Conservation (phyloP, 30 jellyfish, hydroid and myxozoan species). For the Hydractinia symbiolongicarpus region DNA sequence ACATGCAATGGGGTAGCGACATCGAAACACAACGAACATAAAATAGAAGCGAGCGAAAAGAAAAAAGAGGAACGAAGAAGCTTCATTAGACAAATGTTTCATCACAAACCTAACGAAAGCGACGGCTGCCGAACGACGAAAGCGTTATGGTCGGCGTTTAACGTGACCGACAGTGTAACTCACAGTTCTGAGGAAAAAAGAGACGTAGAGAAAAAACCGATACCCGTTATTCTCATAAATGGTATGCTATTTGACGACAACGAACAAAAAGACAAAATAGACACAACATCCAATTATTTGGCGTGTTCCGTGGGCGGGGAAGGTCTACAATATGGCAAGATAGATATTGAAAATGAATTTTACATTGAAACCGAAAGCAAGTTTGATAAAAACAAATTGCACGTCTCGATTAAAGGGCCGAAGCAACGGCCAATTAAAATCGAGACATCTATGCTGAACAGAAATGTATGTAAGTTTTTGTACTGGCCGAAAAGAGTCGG, state of each 20-base stretch:
- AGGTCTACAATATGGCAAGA: not conserved
- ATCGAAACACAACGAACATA: too few species aligned
- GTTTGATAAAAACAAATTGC: not conserved
- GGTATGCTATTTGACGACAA: not conserved
- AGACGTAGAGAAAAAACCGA: not conserved
- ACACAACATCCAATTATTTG: not conserved
- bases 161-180: not conserved
- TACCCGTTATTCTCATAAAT: slow-evolving; percentile 14
- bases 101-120: not conserved
- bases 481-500: slow-evolving; percentile 82
- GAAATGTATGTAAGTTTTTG: slow-evolving; percentile 20
- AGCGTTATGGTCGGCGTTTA: slow-evolving; percentile 3
- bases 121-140: not conserved
- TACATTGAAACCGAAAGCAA: slow-evolving; percentile 8
- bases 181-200: not conserved
- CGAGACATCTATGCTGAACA: not conserved
- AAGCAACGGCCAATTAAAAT: slow-evolving; percentile 4
- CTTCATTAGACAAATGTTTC: slow-evolving; percentile 14
- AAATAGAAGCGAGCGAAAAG: too few species aligned
- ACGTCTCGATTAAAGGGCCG: slow-evolving; percentile 18
- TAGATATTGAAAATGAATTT: slow-evolving; percentile 1
- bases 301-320: slow-evolving; percentile 8
- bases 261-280: not conserved
- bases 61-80: not conserved
- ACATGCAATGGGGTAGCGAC: too few species aligned